phyloP scores from a whole-genome alignment of 2,113 vertebrate species.

The Salvator merianae region DNA sequence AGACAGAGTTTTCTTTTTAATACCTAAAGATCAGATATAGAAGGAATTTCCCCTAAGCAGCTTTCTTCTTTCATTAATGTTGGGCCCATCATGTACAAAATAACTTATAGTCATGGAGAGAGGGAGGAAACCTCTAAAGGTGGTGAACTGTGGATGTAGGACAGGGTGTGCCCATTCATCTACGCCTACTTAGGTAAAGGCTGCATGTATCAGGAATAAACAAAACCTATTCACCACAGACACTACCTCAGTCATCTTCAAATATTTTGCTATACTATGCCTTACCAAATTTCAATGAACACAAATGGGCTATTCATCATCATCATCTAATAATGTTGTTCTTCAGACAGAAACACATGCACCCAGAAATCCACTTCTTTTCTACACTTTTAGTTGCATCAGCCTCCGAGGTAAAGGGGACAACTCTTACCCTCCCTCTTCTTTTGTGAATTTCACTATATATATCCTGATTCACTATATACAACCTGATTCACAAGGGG shows the following conservation, averaged over 20 bases:
- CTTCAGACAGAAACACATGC: no score
- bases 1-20: no score
- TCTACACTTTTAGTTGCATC: no score
- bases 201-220: background rate
- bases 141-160: background rate
- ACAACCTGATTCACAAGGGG: no score
- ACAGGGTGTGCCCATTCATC: background rate
- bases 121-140: background rate
- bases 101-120: slow-evolving; percentile 9
- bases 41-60: background rate
- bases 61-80: background rate
- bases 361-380: no score
- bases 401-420: no score
- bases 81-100: no score
- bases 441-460: background rate
- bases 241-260: background rate
- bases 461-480: background rate
- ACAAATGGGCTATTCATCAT: no score
- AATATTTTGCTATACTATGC: background rate
- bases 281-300: no score
- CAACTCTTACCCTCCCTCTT: background rate
- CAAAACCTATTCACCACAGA: background rate
- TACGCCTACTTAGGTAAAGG: background rate
- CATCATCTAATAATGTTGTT: no score
- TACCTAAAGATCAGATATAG: slow-evolving; percentile 19